These are phyloP conservation scores for Harpegnathos saltator DNA, from an alignment of 1,140 invertebrate species.

Conservation along the genomic window DNA sequence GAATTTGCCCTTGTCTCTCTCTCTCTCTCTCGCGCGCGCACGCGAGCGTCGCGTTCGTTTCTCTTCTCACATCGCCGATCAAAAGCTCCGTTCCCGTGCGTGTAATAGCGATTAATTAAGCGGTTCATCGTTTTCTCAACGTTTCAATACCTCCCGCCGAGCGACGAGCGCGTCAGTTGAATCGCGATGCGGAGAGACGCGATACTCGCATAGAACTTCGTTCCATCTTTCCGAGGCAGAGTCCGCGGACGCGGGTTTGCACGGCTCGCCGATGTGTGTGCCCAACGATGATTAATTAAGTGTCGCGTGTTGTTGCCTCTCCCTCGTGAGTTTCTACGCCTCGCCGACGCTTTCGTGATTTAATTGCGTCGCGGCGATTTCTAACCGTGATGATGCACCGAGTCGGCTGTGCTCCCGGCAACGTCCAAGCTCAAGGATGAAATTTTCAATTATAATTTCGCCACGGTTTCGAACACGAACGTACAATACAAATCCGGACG, in stretches of 20 bases:
- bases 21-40: not conserved
- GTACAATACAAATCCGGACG: not conserved
- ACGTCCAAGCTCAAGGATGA: not conserved
- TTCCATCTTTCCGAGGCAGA: not conserved
- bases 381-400: slow-evolving; percentile 25
- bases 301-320: slow-evolving; percentile 12
- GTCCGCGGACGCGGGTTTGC: not conserved
- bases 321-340: slow-evolving; percentile 25
- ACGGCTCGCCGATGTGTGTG: not conserved
- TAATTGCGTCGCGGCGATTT: slow-evolving; percentile 37
- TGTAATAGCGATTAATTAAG: slow-evolving; percentile 12
- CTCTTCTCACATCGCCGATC: not conserved
- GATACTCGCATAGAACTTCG: slow-evolving; percentile 8
- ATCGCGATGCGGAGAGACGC: not conserved
- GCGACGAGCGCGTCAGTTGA: not conserved
- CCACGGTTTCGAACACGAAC: too few relatives aligned
- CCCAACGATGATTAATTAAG: slow-evolving; percentile 47
- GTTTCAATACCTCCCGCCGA: not conserved
- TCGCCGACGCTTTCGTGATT: slow-evolving; percentile 25
- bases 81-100: slow-evolving; percentile 14
- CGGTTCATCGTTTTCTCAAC: not conserved
- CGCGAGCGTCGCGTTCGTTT: not conserved
- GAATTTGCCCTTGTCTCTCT: too few relatives aligned
- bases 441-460: not conserved
- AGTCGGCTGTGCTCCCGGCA: too few relatives aligned